These are phyloP conservation scores for Rhabdornis inornatus DNA, from an alignment of 2,113 vertebrate genomes.

Conservation along the genomic window DNA sequence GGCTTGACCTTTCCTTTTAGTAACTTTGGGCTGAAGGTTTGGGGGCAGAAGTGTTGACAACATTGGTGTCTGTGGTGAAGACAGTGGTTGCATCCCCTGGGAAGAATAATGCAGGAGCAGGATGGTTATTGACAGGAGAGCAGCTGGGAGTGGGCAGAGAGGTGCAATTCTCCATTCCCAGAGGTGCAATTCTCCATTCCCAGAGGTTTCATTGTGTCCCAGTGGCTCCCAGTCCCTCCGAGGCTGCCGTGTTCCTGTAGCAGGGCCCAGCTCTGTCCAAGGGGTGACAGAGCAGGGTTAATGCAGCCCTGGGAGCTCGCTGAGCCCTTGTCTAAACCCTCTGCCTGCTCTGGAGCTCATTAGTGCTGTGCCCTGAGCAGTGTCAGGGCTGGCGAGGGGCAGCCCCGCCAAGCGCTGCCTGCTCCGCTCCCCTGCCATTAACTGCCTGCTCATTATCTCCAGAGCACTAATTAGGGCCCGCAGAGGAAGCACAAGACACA, in stretches of 20 bases:
- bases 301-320: not conserved
- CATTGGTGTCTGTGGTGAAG: not conserved
- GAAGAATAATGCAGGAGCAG: not conserved
- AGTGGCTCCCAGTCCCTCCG: not conserved
- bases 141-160: not conserved
- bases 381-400: not conserved
- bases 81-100: not conserved
- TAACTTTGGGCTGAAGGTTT: not conserved
- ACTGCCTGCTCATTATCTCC: not conserved
- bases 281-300: not conserved
- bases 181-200: not conserved
- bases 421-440: not conserved
- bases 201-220: not conserved
- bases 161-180: no score
- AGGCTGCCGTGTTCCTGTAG: rapidly evolving
- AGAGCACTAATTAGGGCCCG: not conserved
- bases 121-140: not conserved
- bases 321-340: not conserved
- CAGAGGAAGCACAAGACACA: not conserved
- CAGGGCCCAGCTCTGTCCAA: not conserved
- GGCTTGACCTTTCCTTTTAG: not conserved
- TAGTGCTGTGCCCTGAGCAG: constrained; percentile 11
- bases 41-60: not conserved
- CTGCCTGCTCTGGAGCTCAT: constrained; percentile 5
- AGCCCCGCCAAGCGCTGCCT: not conserved